phyloP scores from a whole-genome alignment of 2,888 invertebrate species.

The Sepiola atlantica region DNA sequence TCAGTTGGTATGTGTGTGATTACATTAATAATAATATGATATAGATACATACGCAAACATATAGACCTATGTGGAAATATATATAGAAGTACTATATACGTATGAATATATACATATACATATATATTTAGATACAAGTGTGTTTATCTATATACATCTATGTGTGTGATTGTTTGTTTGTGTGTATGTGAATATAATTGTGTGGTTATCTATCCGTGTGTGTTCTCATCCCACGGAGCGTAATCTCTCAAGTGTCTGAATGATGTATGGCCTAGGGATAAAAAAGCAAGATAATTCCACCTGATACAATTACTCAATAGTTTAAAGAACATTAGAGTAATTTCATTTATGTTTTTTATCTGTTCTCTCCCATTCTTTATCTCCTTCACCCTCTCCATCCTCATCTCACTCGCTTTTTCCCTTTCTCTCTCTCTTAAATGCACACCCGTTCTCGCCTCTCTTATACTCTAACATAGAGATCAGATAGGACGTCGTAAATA shows the following conservation, averaged over 20 bases:
- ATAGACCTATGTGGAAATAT: too few relatives aligned
- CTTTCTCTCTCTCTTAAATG: neutral
- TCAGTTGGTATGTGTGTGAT: too few relatives aligned
- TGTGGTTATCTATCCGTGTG: neutral
- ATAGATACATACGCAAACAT: too few relatives aligned
- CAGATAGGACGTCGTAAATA: neutral
- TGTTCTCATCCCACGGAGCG: neutral
- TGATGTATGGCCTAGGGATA: neutral
- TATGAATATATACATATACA: too few relatives aligned
- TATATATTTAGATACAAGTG: neutral
- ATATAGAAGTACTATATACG: too few relatives aligned
- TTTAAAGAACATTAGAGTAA: neutral
- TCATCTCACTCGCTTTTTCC: neutral
- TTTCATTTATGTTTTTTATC: neutral
- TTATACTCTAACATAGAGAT: neutral
- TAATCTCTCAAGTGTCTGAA: neutral
- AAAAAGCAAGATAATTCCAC: neutral
- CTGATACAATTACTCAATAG: constrained; percentile 19
- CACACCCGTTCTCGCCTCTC: too few relatives aligned
- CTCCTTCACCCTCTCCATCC: neutral
- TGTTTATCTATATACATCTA: neutral
- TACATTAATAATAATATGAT: too few relatives aligned
- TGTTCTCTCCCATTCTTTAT: neutral
- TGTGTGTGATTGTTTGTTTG: neutral
- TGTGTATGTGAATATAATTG: neutral